These are phyloP conservation scores for Aplodontia rufa DNA, from an alignment of 2,113 vertebrate species.

Conservation along the genomic window DNA sequence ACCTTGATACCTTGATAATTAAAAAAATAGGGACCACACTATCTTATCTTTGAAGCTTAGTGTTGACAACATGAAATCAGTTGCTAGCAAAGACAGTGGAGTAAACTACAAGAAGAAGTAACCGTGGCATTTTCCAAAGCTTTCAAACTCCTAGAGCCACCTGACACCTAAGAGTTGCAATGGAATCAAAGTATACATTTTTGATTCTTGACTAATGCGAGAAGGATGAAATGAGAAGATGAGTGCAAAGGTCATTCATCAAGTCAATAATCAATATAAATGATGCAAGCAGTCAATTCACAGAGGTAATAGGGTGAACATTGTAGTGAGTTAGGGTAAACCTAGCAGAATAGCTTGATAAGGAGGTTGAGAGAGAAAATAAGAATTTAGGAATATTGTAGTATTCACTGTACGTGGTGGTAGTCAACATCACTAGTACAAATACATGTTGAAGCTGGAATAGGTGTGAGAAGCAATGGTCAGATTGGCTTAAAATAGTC, in stretches of 20 bases:
- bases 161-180: not conserved
- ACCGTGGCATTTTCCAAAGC: not conserved
- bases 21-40: not conserved
- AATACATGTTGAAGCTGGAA: not conserved
- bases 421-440: not conserved
- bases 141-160: not conserved
- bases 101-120: not conserved
- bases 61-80: not conserved
- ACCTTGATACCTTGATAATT: conserved; percentile 23
- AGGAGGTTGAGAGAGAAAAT: not conserved
- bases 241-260: not conserved
- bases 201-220: not conserved
- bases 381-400: not conserved
- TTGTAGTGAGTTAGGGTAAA: not conserved
- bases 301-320: not conserved
- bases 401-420: not conserved
- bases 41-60: not conserved
- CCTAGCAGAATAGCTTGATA: not conserved
- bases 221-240: not conserved
- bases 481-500: not conserved
- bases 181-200: not conserved
- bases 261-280: not conserved
- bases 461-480: not conserved
- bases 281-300: not conserved
- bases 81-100: not conserved